Evolutionary conservation across 1,140 invertebrate species (phyloP).

Genomic region (Bicyclus anynana): DNA sequence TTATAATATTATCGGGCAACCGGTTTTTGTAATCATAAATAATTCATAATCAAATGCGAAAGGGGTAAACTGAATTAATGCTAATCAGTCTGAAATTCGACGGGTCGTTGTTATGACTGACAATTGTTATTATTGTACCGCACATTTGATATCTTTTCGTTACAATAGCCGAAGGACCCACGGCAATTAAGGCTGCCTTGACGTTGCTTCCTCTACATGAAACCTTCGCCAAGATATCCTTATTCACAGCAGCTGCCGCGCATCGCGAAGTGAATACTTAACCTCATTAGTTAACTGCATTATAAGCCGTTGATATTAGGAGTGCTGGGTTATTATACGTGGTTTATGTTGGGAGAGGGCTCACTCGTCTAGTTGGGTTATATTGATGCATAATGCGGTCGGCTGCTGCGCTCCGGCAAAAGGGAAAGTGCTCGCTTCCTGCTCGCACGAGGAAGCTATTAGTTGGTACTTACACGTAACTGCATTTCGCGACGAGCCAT

Average conservation of each 20-base stretch:
- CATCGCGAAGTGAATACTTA: slow-evolving; percentile 58
- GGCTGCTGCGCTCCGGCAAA: slow-evolving; percentile 72
- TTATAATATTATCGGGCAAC: slow-evolving; percentile 13
- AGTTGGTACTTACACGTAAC: slow-evolving; percentile 55
- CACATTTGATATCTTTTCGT: slow-evolving; percentile 28
- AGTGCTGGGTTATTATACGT: slow-evolving; percentile 3
- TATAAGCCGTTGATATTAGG: slow-evolving; percentile 42
- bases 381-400: slow-evolving; percentile 56
- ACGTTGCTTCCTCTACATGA: slow-evolving; percentile 15
- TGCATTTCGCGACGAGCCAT: slow-evolving; percentile 42
- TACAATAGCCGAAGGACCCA: slow-evolving; percentile 8
- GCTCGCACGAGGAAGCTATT: slow-evolving; percentile 68
- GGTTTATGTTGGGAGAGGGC: slow-evolving; percentile 23
- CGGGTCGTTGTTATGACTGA: slow-evolving; percentile 32
- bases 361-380: slow-evolving; percentile 42
- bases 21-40: slow-evolving; percentile 23
- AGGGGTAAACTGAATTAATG: slow-evolving; percentile 40
- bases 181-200: slow-evolving; percentile 17
- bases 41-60: slow-evolving; percentile 29
- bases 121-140: slow-evolving; percentile 29
- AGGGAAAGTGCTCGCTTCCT: slow-evolving; percentile 73
- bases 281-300: slow-evolving; percentile 70
- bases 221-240: slow-evolving; percentile 30
- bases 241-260: slow-evolving; percentile 57
- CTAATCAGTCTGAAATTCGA: slow-evolving; percentile 30